phyloP scores from a whole-genome alignment of 2,113 vertebrate species.

The Myodes glareolus region DNA sequence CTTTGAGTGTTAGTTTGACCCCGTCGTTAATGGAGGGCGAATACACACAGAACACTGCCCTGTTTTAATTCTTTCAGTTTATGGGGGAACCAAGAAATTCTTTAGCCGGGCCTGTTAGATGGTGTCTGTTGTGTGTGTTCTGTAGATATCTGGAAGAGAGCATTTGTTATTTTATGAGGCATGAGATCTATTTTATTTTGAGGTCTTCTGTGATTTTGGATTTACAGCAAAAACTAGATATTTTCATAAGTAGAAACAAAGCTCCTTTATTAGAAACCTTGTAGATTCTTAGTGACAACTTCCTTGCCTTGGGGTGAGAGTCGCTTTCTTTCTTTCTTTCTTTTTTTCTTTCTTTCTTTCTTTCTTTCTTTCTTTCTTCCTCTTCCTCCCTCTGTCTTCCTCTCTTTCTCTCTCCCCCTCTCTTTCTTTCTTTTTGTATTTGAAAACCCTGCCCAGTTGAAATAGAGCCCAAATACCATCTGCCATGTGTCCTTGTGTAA shows the following conservation, averaged over 20 bases:
- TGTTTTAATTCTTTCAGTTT: background rate
- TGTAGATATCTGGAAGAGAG: background rate
- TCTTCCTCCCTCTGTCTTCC: background rate
- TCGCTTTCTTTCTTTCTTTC: background rate
- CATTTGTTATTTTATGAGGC: background rate
- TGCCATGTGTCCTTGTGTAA: background rate
- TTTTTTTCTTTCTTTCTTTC: no score
- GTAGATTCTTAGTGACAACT: background rate
- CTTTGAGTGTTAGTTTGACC: background rate
- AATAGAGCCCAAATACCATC: background rate
- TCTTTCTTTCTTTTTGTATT: background rate
- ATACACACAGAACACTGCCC: background rate
- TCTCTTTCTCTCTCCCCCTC: no score
- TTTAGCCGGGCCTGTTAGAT: background rate
- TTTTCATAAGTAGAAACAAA: constrained; percentile 29
- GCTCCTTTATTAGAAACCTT: constrained; percentile 18
- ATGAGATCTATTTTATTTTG: background rate
- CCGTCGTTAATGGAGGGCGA: background rate
- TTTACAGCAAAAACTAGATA: background rate
- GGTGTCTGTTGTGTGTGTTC: background rate
- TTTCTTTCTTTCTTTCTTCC: no score
- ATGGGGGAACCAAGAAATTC: background rate
- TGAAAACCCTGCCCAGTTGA: background rate
- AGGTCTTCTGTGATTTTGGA: background rate
- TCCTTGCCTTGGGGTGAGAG: background rate